phyloP scores from a whole-genome alignment of 2,797 vertebrate species.

The Phataginus tricuspis region DNA sequence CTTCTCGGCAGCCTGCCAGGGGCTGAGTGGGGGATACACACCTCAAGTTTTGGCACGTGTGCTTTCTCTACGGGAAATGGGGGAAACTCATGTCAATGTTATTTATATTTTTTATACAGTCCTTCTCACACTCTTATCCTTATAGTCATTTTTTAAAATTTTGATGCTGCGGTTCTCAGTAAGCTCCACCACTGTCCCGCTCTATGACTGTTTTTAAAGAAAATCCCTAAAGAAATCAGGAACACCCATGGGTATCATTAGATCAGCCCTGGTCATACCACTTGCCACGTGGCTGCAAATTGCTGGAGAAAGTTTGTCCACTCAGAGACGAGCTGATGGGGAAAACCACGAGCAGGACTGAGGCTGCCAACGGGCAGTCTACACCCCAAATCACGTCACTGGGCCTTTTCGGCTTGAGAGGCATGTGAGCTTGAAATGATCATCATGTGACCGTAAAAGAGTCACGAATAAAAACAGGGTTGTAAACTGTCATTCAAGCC shows the following conservation, averaged over 20 bases:
- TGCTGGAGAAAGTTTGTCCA: background rate
- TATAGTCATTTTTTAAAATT: background rate
- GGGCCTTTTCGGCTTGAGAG: background rate
- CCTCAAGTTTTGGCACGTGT: background rate
- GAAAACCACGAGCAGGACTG: background rate
- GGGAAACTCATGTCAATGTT: constrained; percentile 5
- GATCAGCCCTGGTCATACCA: background rate
- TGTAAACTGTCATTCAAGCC: constrained; percentile 27
- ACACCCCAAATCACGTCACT: background rate
- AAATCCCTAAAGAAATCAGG: constrained; percentile 7
- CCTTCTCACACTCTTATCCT: background rate
- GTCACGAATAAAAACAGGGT: background rate
- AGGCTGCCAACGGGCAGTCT: background rate
- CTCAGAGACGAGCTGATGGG: background rate
- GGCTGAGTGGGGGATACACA: background rate
- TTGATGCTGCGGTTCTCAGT: background rate
- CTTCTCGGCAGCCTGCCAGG: background rate
- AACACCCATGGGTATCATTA: background rate
- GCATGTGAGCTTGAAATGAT: background rate
- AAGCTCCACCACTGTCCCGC: background rate
- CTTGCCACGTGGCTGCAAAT: background rate
- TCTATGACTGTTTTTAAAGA: background rate
- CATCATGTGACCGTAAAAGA: background rate
- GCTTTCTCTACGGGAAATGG: background rate
- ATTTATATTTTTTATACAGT: background rate